Base-by-base conservation (phyloP, 2,113 vertebrate genomes). In the Machaerirhynchus nigripectus region DNA sequence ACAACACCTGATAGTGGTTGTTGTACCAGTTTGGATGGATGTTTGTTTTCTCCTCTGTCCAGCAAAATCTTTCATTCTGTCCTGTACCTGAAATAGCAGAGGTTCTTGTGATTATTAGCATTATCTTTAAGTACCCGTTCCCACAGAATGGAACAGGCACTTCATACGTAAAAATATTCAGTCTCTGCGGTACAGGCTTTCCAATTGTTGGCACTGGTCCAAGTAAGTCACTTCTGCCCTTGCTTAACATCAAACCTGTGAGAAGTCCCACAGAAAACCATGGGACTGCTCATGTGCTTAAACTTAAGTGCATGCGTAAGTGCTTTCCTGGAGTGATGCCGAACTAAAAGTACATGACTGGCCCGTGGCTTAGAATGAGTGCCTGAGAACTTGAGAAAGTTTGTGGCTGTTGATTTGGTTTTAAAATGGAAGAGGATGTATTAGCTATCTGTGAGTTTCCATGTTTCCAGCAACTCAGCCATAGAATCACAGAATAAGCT, bases 251-350 rank as follows among this genome's bases (percentile, higher is more conserved):
- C 78, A 87, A 64, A 87, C 74, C 37, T 80, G 49, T 73, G 61
- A 80, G 84, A 79, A 91, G 27, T 90, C 87, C 81, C 81, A 24
- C 61, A 73, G 87, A 93, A 91, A 89, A 87, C n/a, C 33, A 35
- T 9, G 57, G 53, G 81, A 27, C 69, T 65, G 53, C 46, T 91
- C 67, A 47, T 53, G 46, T 50, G 74, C 67, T 85, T 60, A 40
- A 80, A 61, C 68, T 44, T 70, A 71, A 84, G 52, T 68, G n/a
- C 60, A 44, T 0, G 17, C 2, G 0, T n/a, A 84, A 96, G 86
- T 94, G 75, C 64, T 95, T 93, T 92, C 11, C 65, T 95, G 95
- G 88, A 60, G 40, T 26, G 44, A 26, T 67, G 92, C 85, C 44
- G 15, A 87, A 27, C 18, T 26, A 5, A 46, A 70, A 90, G 53